A percentile compares a stretch with the other conserved stretches of the same genome.
These are phyloP conservation scores for Aspidapion aeneum DNA, from an alignment of 2,888 invertebrate species.

Conservation along the genomic window DNA sequence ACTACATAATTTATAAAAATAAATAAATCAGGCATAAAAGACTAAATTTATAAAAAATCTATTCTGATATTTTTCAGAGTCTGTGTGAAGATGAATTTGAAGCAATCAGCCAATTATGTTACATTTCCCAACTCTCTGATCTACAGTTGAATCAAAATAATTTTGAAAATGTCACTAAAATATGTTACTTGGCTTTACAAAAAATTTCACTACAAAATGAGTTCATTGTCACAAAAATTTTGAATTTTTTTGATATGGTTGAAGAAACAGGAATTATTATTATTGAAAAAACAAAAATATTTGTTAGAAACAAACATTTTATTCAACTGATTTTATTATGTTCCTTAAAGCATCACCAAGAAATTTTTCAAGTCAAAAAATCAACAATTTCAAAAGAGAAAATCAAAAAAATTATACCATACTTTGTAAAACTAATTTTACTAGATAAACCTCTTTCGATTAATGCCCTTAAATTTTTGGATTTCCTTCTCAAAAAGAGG, in stretches of 20 bases:
- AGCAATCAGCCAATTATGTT: conserved; percentile 20
- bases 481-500: conserved; percentile 26
- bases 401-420: not conserved
- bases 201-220: conserved; percentile 11
- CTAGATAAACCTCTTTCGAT: conserved; percentile 22
- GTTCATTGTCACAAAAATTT: not conserved
- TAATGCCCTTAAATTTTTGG: conserved; percentile 27
- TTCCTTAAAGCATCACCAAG: conserved; percentile 19
- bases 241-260: conserved; percentile 1
- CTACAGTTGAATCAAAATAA: conserved; percentile 16
- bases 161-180: conserved; percentile 23
- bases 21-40: no score
- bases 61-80: no score
- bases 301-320: conserved; percentile 19
- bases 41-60: no score
- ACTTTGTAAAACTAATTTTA: not conserved
- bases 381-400: not conserved
- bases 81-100: no score
- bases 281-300: conserved; percentile 9
- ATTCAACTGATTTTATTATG: conserved; percentile 24
- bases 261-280: not conserved
- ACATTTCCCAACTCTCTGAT: conserved; percentile 17
- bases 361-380: conserved; percentile 7
- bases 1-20: no score
- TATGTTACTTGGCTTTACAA: conserved; percentile 10